Evolutionary conservation across 2,113 vertebrate genomes (phyloP), one percentile per base, ranked within the genome.

Genomic region (Vanacampus margaritifer): DNA sequence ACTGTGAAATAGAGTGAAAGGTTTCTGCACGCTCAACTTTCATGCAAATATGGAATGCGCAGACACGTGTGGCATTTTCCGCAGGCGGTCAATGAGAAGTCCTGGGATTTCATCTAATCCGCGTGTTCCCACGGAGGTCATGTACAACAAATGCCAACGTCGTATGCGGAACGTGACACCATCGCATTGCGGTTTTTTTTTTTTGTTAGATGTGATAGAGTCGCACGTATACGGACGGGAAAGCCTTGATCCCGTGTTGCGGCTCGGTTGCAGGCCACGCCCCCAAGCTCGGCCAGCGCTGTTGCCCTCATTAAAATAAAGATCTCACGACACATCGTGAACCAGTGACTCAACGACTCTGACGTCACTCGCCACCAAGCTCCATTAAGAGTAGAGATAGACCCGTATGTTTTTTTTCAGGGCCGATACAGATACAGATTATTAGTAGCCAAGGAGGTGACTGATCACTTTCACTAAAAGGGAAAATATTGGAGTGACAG

Each of bases 1-100:
- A 54, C n/a, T 23, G 28, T 39, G 69, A 68, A 67, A 19, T 35
- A 74, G 63, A 56, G 26, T 17, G 57, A 60, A 45, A 64, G 7
- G 35, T 68, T 61, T 66, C 66, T 65, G 19, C 48, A 32, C 26
- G 9, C 26, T 57, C 54, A 32, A 57, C 54, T 57, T 57, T 17
- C n/a, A 9, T 71, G 51, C 21, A 61, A 76, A 82, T 68, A 51
- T 64, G 12, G 67, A 64, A 64, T 39, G 68, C 41, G n/a, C 57
- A 68, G 19, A 41, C 71, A 57, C 16, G 28, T 43, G 41, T 67
- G 48, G 41, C 57, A 64, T 70, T 73, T 64, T 23, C 51, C 37
- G 19, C 54, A 3, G n/a, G n/a, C 23, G 45, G 68, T 60, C 43
- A 37, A 32, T 65, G 36, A 16, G 21, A 46, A 5, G 28, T 13